Conservation (phyloP, 2,888 invertebrate species). For the Hypena proboscidalis region DNA sequence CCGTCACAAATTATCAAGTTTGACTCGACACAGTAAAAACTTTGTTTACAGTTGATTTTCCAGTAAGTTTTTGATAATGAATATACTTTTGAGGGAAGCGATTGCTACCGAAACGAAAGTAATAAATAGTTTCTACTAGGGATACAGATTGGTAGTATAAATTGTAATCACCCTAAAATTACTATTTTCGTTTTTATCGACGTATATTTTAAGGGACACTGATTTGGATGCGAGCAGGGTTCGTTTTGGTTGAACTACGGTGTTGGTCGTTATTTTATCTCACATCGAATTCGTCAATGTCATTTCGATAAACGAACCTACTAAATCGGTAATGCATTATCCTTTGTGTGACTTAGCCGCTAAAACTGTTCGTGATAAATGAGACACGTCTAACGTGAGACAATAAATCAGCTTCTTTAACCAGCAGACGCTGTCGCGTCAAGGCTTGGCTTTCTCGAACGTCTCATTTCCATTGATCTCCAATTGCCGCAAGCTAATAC, state of each 20-base stretch:
- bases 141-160: slow-evolving; percentile 44
- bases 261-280: slow-evolving; percentile 47
- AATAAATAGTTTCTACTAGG: slow-evolving; percentile 52
- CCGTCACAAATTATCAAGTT: slow-evolving; percentile 52
- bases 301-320: slow-evolving; percentile 63
- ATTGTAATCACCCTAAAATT: slow-evolving; percentile 45
- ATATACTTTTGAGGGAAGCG: slow-evolving; percentile 34
- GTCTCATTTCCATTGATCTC: slow-evolving; percentile 48
- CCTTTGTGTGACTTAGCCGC: slow-evolving; percentile 64
- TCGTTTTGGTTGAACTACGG: slow-evolving; percentile 15
- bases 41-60: slow-evolving; percentile 46
- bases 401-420: slow-evolving; percentile 69
- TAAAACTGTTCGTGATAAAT: slow-evolving; percentile 74
- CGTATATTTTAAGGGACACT: slow-evolving; percentile 16
- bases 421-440: slow-evolving; percentile 52
- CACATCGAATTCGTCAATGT: slow-evolving; percentile 64
- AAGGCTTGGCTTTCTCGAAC: slow-evolving; percentile 42
- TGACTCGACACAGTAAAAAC: slow-evolving; percentile 39
- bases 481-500: slow-evolving; percentile 41
- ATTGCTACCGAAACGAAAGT: slow-evolving; percentile 37
- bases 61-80: slow-evolving; percentile 30
- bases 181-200: slow-evolving; percentile 37
- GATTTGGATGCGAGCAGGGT: slow-evolving; percentile 26
- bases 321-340: slow-evolving; percentile 64
- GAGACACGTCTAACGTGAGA: slow-evolving; percentile 65